Percentiles rank a stretch among this genome's conserved stretches.
phyloP scores from a whole-genome alignment of 2,888 invertebrate genomes.

The Spodoptera littoralis region DNA sequence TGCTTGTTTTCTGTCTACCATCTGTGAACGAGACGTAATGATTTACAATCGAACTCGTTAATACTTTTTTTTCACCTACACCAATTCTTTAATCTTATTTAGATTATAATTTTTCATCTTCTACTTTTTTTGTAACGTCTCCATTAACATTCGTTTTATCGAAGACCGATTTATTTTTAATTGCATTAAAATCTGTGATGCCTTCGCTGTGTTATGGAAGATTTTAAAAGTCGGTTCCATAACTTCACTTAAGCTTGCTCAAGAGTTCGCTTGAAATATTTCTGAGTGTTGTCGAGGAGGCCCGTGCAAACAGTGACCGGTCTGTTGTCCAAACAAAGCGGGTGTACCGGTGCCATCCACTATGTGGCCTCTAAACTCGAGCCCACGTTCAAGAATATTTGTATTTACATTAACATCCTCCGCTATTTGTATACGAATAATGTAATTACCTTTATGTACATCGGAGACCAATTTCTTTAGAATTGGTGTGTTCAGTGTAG shows the following conservation, averaged over 20 bases:
- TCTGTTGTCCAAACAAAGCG: conserved; percentile 82
- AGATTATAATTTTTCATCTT: conserved; percentile 9
- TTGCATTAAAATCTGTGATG: conserved; percentile 4
- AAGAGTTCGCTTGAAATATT: conserved; percentile 80
- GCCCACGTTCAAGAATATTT: conserved; percentile 77
- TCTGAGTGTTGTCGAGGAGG: conserved; percentile 82
- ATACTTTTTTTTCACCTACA: conserved; percentile 26
- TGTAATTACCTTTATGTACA: conserved; percentile 70
- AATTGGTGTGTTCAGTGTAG: conserved; percentile 33
- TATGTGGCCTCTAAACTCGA: conserved; percentile 69
- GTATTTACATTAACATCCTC: conserved; percentile 79
- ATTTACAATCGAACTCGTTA: conserved; percentile 47
- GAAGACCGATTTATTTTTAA: conserved; percentile 1
- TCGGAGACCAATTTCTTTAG: conserved; percentile 54
- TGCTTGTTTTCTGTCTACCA: conserved; percentile 72
- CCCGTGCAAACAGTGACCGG: conserved; percentile 86
- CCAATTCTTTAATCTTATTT: conserved; percentile 8
- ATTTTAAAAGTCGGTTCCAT: conserved; percentile 58
- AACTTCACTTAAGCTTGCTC: conserved; percentile 62
- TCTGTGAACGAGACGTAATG: conserved; percentile 53
- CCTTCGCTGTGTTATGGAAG: conserved; percentile 30
- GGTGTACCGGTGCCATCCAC: conserved; percentile 66
- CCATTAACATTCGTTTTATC: conserved; percentile 3
- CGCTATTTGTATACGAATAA: conserved; percentile 80
- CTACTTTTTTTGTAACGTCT: conserved; percentile 17